Conservation (phyloP, 2,888 invertebrate genomes). For the Acanthosepion lycidas region DNA sequence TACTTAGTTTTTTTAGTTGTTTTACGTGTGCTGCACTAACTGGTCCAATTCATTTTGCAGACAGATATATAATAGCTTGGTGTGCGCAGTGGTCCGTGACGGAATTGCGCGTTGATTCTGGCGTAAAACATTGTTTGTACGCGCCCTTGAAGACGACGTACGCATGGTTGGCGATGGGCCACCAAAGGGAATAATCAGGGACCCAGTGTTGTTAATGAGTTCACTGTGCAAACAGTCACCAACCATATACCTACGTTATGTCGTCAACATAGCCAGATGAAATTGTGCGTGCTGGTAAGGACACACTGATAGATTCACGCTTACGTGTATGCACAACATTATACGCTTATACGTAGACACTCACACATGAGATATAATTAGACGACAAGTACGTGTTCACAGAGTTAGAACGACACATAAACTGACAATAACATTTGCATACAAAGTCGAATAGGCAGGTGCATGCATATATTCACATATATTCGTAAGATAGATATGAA, state of each 20-base stretch:
- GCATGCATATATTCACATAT: not conserved
- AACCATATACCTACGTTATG: not conserved
- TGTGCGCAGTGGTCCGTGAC: not conserved
- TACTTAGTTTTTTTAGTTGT: not conserved
- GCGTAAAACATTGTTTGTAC: slow-evolving; percentile 33
- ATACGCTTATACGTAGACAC: not conserved
- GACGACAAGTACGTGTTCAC: not conserved
- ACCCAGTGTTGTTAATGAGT: slow-evolving; percentile 33
- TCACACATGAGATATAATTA: not conserved
- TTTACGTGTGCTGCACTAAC: not conserved
- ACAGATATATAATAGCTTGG: slow-evolving; percentile 33
- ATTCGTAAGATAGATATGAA: not conserved
- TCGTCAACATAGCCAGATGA: not conserved
- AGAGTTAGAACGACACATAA: not conserved
- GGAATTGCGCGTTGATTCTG: slow-evolving; percentile 13
- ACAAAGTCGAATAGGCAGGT: not conserved
- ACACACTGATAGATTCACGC: not conserved
- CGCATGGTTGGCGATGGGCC: slow-evolving; percentile 33
- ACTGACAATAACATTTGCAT: not conserved
- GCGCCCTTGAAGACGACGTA: slow-evolving; percentile 12
- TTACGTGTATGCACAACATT: not conserved
- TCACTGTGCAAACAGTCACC: slow-evolving; percentile 33
- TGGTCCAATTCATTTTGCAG: slow-evolving; percentile 33
- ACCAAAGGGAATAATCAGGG: slow-evolving; percentile 33
- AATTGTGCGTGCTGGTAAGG: slow-evolving; percentile 3